Conservation (phyloP, 2,888 invertebrate species). For the Augiades crinisus region DNA sequence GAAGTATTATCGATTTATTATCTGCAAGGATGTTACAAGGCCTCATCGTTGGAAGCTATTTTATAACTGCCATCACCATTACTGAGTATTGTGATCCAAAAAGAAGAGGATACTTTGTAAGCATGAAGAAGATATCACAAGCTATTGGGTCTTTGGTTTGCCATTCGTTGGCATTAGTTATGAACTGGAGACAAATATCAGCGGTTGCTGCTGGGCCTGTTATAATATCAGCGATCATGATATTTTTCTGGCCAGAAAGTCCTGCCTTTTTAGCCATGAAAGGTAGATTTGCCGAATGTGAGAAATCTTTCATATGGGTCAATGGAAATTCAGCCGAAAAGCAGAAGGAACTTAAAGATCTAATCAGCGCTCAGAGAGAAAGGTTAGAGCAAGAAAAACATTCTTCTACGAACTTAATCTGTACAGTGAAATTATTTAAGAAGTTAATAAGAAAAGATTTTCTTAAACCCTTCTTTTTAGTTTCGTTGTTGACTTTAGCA, state of each 20-base stretch:
- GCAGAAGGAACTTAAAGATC: constrained; percentile 36
- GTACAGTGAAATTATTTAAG: constrained; percentile 1
- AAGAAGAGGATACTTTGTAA: constrained; percentile 43
- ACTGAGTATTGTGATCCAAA: constrained; percentile 41
- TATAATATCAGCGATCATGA: constrained; percentile 32
- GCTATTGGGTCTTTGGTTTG: constrained; percentile 39
- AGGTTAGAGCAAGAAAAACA: constrained; percentile 2
- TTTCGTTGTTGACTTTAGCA: background rate
- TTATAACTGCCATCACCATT: constrained; percentile 37
- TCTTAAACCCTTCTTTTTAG: constrained; percentile 17
- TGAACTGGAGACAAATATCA: constrained; percentile 44
- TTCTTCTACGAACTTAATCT: background rate
- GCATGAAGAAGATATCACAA: constrained; percentile 36
- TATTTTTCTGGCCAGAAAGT: constrained; percentile 46
- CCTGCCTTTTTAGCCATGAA: constrained; percentile 44
- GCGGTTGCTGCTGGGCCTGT: constrained; percentile 30
- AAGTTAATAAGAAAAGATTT: constrained; percentile 17
- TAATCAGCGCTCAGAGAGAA: constrained; percentile 32
- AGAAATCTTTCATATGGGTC: constrained; percentile 42
- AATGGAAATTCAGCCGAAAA: constrained; percentile 37
- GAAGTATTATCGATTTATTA: constrained; percentile 34
- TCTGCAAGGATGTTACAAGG: constrained; percentile 43
- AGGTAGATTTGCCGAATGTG: constrained; percentile 43
- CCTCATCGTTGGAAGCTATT: constrained; percentile 37
- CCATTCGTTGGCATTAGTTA: constrained; percentile 38